Conservation (phyloP, 2,888 invertebrate species). For the Artemia sp. region DNA sequence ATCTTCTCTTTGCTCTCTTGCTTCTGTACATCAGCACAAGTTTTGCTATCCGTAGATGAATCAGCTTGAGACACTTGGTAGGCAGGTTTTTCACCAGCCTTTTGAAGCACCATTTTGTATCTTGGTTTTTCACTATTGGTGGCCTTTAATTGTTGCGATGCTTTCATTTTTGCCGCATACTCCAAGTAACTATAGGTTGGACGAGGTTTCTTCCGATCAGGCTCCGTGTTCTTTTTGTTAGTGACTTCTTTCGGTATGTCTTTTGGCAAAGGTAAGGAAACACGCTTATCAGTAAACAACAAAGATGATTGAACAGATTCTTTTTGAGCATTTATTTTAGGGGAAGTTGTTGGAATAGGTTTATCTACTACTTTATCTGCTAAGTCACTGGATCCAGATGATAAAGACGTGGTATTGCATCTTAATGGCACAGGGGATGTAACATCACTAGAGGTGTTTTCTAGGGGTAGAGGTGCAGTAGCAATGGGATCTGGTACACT, state of each 20-base stretch:
- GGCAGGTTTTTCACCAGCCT: background rate
- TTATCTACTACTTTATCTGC: too few relatives aligned
- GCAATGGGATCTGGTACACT: background rate
- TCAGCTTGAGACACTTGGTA: slow-evolving; percentile 7
- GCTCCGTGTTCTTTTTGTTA: background rate
- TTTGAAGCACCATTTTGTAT: background rate
- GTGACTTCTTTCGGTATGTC: background rate
- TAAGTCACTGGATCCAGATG: too few relatives aligned
- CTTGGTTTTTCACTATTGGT: slow-evolving; percentile 2
- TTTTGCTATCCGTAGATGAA: background rate
- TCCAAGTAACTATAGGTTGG: background rate
- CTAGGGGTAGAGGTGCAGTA: background rate
- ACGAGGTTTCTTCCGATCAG: background rate
- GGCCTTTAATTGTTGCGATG: background rate
- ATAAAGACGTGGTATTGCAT: too few relatives aligned
- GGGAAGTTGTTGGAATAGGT: too few relatives aligned
- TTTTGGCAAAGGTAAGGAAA: too few relatives aligned
- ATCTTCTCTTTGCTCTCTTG: background rate
- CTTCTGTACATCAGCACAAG: background rate
- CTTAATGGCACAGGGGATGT: background rate
- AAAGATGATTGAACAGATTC: too few relatives aligned
- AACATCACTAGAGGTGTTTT: background rate
- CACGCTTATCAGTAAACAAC: too few relatives aligned
- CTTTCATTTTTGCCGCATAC: background rate
- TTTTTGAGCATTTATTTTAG: too few relatives aligned